Base-by-base conservation (phyloP, 2,113 vertebrate species). In the Cervus canadensis region DNA sequence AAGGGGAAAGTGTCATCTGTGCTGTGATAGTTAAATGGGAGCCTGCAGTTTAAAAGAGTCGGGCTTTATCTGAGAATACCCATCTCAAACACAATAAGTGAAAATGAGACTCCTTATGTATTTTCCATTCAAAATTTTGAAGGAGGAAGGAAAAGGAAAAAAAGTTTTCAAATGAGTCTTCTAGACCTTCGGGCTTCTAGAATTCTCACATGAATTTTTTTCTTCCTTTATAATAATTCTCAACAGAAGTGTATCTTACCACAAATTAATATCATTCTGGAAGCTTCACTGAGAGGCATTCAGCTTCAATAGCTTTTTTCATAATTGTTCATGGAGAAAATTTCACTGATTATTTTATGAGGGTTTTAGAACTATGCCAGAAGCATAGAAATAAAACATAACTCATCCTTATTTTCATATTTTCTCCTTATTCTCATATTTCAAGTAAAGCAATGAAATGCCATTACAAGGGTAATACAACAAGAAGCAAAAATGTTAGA, bases 301-400 rank as follows among this genome's bases (percentile, higher is more conserved):
- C 57, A 87, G 33, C 30, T 96, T 87, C 81, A 94, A 79, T 62
- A 88, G 91, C 11, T 88, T 96, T 96, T 60, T 90, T 97, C 59
- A 40, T 64, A 50, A 94, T 92, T 96, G 36, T 90, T 82, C 95
- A 40, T 11, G 56, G 6, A 98, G 95, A 89, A 85, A 96, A 94
- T 98, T 97, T 96, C 93, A 93, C 45, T 96, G 89, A 95, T 97
- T 96, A 93, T 94, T 83, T 95, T 94, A 93, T 96, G 79, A 92
- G 28, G 40, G 56, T 85, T 98, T 98, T 90, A 45, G 79, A 36
- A 60, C 25, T 4, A 0, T 81, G 54, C 43, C 17, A 6, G n/a
- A 91, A 94, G 82, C 36, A 92, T 11, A 94, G 54, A 98, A 97
- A 91, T 71, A 59, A 98, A 97, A 94, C 26, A 0, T 28, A 89